Conservation (phyloP, 2,797 vertebrate genomes). For the Mormyrops boulengeri region DNA sequence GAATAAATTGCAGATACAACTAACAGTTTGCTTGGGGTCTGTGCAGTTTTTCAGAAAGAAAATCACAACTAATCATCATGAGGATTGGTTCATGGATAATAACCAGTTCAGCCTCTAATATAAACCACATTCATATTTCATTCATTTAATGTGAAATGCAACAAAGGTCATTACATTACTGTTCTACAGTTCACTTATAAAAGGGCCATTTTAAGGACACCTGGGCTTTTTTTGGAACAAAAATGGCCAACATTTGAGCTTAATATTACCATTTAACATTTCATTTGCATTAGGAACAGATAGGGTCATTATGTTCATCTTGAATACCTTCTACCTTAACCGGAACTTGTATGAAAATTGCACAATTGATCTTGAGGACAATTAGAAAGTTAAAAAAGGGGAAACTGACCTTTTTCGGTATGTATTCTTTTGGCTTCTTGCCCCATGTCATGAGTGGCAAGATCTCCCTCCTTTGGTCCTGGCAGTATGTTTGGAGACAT, state of each 20-base stretch:
- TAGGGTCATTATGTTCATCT: background rate
- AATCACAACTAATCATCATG: background rate
- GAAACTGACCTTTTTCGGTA: constrained; percentile 83
- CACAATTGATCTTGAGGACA: background rate
- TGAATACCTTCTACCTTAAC: background rate
- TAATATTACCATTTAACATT: background rate
- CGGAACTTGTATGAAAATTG: background rate
- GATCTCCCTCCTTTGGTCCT: constrained; percentile 93
- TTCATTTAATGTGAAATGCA: constrained; percentile 13
- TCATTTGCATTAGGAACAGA: background rate
- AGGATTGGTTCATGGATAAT: background rate
- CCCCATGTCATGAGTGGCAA: constrained; percentile 89
- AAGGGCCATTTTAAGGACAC: background rate
- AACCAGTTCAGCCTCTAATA: background rate
- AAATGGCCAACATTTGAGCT: background rate
- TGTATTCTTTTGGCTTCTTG: constrained; percentile 93
- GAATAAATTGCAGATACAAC: background rate
- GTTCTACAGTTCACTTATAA: background rate
- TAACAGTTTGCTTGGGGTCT: background rate
- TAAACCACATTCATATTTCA: constrained; percentile 4
- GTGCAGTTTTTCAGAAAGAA: background rate
- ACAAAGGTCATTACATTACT: constrained; percentile 14
- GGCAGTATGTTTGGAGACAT: constrained; percentile 90
- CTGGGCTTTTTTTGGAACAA: background rate
- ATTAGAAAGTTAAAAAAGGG: background rate